phyloP scores from a whole-genome alignment of 2,797 vertebrate species.

The Pseudochromis fuscus region DNA sequence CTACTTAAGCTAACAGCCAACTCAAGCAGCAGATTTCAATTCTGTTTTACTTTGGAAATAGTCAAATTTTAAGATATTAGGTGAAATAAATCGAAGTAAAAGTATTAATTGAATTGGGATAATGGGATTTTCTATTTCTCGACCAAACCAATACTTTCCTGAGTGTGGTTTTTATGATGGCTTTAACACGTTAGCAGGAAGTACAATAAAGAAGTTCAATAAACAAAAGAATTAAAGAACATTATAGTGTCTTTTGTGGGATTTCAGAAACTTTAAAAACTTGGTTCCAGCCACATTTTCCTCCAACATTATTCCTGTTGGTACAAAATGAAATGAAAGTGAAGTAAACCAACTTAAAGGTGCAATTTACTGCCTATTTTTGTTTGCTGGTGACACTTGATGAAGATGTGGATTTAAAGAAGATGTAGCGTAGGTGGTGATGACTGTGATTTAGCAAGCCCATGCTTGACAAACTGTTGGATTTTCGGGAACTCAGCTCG shows the following conservation, averaged over 20 bases:
- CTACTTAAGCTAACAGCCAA: background rate
- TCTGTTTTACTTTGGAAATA: no score
- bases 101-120: no score
- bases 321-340: background rate
- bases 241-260: background rate
- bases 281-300: background rate
- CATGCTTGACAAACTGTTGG: conserved; percentile 24
- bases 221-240: background rate
- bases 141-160: no score
- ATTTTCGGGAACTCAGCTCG: background rate
- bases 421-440: background rate
- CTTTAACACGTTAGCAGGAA: no score
- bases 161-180: no score
- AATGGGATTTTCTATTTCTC: no score
- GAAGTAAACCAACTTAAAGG: background rate
- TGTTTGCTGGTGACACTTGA: background rate
- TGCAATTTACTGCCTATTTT: background rate
- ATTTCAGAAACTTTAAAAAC: background rate
- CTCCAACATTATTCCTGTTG: background rate
- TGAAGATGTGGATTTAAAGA: conserved; percentile 12
- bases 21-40: background rate
- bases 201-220: no score
- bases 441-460: conserved; percentile 8
- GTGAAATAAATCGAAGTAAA: no score
- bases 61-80: no score